A percentile compares a stretch with the other conserved stretches of the same genome.
These are phyloP conservation scores for Sthenelais limicola DNA, from an alignment of 2,888 invertebrate species.

Conservation along the genomic window DNA sequence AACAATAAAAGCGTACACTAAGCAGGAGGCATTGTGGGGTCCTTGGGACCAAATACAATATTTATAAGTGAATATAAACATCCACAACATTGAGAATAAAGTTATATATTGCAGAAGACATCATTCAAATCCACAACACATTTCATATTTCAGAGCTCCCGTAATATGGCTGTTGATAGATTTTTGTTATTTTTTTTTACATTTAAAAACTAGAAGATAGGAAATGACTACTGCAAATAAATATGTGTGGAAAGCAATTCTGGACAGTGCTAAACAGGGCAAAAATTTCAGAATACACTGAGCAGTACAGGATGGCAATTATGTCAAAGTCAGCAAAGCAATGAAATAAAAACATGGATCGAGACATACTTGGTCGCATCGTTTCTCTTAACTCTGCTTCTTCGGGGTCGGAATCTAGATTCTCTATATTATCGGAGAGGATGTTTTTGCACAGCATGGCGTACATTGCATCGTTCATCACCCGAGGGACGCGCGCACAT, in stretches of 20 bases:
- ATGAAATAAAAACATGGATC: neutral
- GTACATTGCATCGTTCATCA: slow-evolving; percentile 34
- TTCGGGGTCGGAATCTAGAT: slow-evolving; percentile 9
- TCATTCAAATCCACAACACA: too few relatives aligned
- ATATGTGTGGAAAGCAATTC: too few relatives aligned
- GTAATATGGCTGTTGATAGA: too few relatives aligned
- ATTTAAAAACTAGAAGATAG: too few relatives aligned
- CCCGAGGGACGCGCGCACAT: slow-evolving; percentile 15
- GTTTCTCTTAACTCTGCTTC: slow-evolving; percentile 2
- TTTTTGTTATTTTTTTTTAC: too few relatives aligned
- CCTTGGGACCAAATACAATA: neutral
- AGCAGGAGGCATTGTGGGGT: too few relatives aligned
- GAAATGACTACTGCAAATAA: too few relatives aligned
- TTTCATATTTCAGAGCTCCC: too few relatives aligned
- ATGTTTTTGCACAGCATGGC: slow-evolving; percentile 23
- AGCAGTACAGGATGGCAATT: neutral
- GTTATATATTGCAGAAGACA: neutral
- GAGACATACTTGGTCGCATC: slow-evolving; percentile 3
- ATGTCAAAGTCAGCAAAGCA: neutral
- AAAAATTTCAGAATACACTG: too few relatives aligned
- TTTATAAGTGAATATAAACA: neutral
- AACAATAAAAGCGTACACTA: neutral
- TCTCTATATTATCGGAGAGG: slow-evolving; percentile 29
- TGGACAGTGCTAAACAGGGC: too few relatives aligned
- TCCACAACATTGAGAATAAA: neutral